Evolutionary conservation across 2,888 invertebrate species (phyloP), one percentile per base, ranked within the genome.

Genomic region (Drosophila maculinotata): DNA sequence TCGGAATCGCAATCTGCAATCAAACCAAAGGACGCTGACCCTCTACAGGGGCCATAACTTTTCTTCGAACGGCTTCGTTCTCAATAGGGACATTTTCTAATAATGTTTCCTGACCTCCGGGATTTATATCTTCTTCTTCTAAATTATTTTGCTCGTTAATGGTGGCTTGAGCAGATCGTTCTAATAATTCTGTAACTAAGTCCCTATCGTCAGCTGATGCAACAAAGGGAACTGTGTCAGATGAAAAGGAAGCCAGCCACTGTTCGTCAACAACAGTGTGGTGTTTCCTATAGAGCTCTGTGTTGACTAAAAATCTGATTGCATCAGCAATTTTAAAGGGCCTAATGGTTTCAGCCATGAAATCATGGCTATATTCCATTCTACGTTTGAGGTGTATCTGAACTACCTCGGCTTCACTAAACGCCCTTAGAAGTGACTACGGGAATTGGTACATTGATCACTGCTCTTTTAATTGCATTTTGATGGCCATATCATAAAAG

Each of bases 301-400:
- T 57, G 31, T 2, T 3, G 2, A 20, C 20, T 20, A 20, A 20
- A 20, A 20, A 20, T 2, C 20, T 2, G 2, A 20, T 41, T n/a
- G 42, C 48, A 12, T 41, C 17, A 15, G 31, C 25, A 17, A 41
- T 30, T 20, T 26, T 41, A 3, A 14, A 17, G 4, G 38, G 47
- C 12, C 39, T 56, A 9, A 47, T 47, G 33, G 54, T 25, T 31
- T 56, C 38, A 5, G 39, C 25, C 47, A 56, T 31, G 26, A 41
- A 35, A 48, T 60, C 45, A 45, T 53, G 59, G 28, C 10, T 45
- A 33, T 47, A 60, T 52, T 47, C 59, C 38, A 60, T 52, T 23
- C 31, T 48, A 41, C 54, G 54, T 15, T 30, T 38, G 30, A 51
- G 14, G 45, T 45, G 30, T 10, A 54, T 12, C 30, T 45, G 38